A percentile compares a stretch with the other conserved stretches of the same genome.
These are phyloP conservation scores for Trochalopteron elliotii DNA, from an alignment of 2,113 vertebrate genomes.

Conservation along the genomic window DNA sequence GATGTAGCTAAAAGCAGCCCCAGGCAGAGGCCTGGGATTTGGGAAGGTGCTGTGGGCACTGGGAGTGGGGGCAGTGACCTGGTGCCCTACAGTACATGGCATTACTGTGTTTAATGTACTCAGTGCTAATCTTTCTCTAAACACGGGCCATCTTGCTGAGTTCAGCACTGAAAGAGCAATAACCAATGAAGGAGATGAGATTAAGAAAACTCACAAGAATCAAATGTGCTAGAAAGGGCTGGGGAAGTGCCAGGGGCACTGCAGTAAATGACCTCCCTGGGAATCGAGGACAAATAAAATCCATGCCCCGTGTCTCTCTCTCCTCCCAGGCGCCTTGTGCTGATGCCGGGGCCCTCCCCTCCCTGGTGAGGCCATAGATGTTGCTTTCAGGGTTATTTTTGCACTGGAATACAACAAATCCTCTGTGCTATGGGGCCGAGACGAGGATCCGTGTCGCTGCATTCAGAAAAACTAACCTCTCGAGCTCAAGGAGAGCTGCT, in stretches of 20 bases:
- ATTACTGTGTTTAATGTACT: constrained; percentile 65
- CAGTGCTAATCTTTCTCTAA: constrained; percentile 67
- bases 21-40: neutral
- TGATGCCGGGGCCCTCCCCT: neutral
- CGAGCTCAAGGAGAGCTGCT: constrained; percentile 40
- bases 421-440: constrained; percentile 13
- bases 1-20: neutral
- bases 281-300: constrained; percentile 58
- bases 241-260: constrained; percentile 60
- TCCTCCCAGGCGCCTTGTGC: neutral
- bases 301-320: neutral
- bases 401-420: constrained; percentile 23
- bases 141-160: constrained; percentile 67
- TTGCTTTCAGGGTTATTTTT: constrained; percentile 45
- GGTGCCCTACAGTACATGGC: constrained; percentile 14
- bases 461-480: constrained; percentile 38
- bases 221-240: constrained; percentile 48
- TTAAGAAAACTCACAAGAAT: constrained; percentile 61
- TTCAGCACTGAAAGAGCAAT: constrained; percentile 69
- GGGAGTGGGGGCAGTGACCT: neutral
- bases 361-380: neutral
- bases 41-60: neutral
- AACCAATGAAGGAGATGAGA: constrained; percentile 63
- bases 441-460: neutral
- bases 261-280: constrained; percentile 49